Conservation (phyloP, 2,888 invertebrate species). For the Pachycephus smyrnensis region DNA sequence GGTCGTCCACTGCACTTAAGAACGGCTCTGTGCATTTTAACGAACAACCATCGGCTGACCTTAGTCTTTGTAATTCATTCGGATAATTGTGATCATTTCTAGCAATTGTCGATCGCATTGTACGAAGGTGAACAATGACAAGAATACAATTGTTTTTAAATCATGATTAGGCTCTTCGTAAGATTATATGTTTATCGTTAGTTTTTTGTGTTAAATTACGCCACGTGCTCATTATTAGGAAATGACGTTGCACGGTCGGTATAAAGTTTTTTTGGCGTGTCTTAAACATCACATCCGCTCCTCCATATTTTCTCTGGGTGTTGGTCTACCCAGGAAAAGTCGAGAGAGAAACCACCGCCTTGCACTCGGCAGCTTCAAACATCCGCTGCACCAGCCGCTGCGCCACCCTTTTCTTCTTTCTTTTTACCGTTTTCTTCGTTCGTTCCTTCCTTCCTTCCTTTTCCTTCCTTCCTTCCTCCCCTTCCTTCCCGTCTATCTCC, state of each 20-base stretch:
- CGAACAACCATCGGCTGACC: not conserved
- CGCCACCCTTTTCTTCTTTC: constrained; percentile 23
- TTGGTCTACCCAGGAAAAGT: constrained; percentile 12
- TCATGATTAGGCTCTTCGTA: not conserved
- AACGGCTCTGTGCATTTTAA: not conserved
- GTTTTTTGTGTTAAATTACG: not conserved
- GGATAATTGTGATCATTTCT: not conserved
- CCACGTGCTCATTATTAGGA: not conserved
- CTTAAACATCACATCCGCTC: constrained; percentile 60
- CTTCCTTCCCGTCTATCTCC: constrained; percentile 8
- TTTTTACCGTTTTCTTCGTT: constrained; percentile 11
- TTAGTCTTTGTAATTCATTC: not conserved
- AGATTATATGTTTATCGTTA: not conserved
- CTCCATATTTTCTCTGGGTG: constrained; percentile 13
- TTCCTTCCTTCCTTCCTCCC: constrained; percentile 5
- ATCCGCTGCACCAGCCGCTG: constrained; percentile 53
- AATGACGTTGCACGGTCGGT: constrained; percentile 19
- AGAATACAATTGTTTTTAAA: not conserved
- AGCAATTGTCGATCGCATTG: not conserved
- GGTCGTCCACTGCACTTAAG: not conserved
- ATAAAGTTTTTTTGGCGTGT: constrained; percentile 45
- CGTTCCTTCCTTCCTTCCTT: constrained; percentile 8
- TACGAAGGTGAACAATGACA: no score
- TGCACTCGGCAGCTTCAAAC: constrained; percentile 48
- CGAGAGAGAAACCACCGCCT: constrained; percentile 48